phyloP scores from a whole-genome alignment of 2,888 invertebrate species.

The Leptothorax acervorum region DNA sequence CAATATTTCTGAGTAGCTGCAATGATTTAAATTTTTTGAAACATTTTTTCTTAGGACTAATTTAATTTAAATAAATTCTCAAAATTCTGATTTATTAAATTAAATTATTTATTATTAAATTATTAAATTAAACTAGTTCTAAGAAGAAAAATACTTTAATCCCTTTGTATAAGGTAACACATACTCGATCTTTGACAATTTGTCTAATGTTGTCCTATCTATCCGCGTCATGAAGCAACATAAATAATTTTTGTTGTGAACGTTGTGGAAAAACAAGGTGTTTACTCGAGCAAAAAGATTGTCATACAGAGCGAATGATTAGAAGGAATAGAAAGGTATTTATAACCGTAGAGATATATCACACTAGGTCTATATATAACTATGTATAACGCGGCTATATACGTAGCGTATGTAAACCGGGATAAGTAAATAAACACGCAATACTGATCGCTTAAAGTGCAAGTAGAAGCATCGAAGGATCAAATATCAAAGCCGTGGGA shows the following conservation, averaged over 20 bases:
- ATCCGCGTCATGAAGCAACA: not conserved
- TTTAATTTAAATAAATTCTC: not conserved
- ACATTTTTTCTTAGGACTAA: not conserved
- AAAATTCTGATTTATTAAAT: not conserved
- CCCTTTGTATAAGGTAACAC: not conserved
- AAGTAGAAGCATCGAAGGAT: not conserved
- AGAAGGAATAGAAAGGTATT: constrained; percentile 25
- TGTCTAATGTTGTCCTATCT: not conserved
- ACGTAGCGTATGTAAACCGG: not conserved
- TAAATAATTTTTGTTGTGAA: constrained; percentile 35
- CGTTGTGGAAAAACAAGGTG: constrained; percentile 20
- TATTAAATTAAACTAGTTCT: not conserved
- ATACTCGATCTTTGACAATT: not conserved
- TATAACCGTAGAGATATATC: constrained; percentile 5
- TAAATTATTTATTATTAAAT: not conserved
- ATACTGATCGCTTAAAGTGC: constrained; percentile 24
- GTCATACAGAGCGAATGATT: constrained; percentile 9
- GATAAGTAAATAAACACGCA: constrained; percentile 33
- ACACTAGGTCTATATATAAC: constrained; percentile 29
- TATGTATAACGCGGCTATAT: constrained; percentile 12
- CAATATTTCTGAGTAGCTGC: not conserved
- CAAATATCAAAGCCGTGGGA: not conserved
- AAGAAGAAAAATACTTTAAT: not conserved
- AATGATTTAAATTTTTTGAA: constrained; percentile 1
- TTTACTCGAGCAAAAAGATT: constrained; percentile 30